A percentile compares a stretch with the other conserved stretches of the same genome.
phyloP scores from a whole-genome alignment of 2,113 vertebrate genomes.

The Hydrolagus affinis region DNA sequence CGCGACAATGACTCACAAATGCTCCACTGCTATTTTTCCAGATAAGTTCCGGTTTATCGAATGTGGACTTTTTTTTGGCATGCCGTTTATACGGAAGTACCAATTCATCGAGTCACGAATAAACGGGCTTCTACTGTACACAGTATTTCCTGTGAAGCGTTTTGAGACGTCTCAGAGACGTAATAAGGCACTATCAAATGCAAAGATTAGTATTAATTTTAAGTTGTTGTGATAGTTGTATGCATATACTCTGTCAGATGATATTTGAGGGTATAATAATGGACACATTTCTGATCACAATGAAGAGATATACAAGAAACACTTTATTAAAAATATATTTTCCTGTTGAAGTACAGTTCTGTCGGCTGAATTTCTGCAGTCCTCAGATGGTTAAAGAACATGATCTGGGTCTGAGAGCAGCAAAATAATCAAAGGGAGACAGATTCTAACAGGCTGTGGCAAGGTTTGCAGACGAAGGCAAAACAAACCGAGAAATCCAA shows the following conservation, averaged over 20 bases:
- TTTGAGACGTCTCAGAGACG: too few relatives aligned
- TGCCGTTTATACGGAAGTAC: too few relatives aligned
- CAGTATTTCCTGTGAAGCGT: too few relatives aligned
- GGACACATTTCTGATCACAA: neutral
- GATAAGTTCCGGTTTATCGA: too few relatives aligned
- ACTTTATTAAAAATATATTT: neutral
- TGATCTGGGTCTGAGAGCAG: slow-evolving; percentile 28
- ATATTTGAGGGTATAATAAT: neutral
- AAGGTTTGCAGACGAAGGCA: slow-evolving; percentile 29
- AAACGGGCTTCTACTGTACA: too few relatives aligned
- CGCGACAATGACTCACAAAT: too few relatives aligned
- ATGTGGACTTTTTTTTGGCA: too few relatives aligned
- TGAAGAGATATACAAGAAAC: neutral
- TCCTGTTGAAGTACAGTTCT: neutral
- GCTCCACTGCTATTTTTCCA: too few relatives aligned
- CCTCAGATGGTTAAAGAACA: slow-evolving; percentile 28
- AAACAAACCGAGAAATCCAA: slow-evolving; percentile 28
- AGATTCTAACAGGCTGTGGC: slow-evolving; percentile 16
- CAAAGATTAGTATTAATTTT: too few relatives aligned
- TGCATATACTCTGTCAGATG: neutral
- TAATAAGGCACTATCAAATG: too few relatives aligned
- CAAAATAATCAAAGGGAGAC: slow-evolving; percentile 30
- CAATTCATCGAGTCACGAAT: too few relatives aligned
- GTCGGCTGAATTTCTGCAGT: slow-evolving; percentile 5
- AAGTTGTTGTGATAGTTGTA: too few relatives aligned